Conservation (phyloP, 2,888 invertebrate species). For the Panzeria rudis region DNA sequence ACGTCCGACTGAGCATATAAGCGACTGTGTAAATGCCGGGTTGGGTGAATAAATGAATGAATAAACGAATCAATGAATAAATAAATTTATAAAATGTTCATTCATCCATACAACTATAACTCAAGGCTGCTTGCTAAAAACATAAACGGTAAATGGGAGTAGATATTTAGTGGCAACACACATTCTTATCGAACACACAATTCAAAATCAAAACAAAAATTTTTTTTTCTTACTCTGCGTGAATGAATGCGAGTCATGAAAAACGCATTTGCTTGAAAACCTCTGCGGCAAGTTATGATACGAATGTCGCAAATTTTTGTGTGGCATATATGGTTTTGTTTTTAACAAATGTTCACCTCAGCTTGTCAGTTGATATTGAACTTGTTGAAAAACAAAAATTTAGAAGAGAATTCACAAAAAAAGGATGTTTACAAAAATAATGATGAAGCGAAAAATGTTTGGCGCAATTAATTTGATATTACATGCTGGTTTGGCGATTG, state of each 20-base stretch:
- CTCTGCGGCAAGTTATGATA: not conserved
- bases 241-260: slow-evolving; percentile 5
- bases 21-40: slow-evolving; percentile 4
- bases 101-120: slow-evolving; percentile 38
- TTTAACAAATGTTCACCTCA: not conserved
- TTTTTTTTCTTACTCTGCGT: not conserved
- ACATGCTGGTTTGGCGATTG: too few species aligned
- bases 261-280: slow-evolving; percentile 23
- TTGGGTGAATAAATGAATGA: slow-evolving; percentile 18
- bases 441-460: not conserved
- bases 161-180: not conserved
- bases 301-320: not conserved
- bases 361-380: slow-evolving; percentile 51
- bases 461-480: too few species aligned
- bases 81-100: slow-evolving; percentile 59
- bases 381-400: slow-evolving; percentile 19
- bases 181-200: slow-evolving; percentile 8
- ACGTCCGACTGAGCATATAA: slow-evolving; percentile 11
- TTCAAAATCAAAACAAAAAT: not conserved
- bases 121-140: slow-evolving; percentile 57
- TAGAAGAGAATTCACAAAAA: not conserved
- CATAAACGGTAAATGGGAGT: slow-evolving; percentile 17
- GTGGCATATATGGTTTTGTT: not conserved
- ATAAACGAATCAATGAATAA: slow-evolving; percentile 13
- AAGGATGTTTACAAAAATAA: not conserved